Conservation (phyloP, 2,888 invertebrate genomes). For the Zaprionus bogoriensis region DNA sequence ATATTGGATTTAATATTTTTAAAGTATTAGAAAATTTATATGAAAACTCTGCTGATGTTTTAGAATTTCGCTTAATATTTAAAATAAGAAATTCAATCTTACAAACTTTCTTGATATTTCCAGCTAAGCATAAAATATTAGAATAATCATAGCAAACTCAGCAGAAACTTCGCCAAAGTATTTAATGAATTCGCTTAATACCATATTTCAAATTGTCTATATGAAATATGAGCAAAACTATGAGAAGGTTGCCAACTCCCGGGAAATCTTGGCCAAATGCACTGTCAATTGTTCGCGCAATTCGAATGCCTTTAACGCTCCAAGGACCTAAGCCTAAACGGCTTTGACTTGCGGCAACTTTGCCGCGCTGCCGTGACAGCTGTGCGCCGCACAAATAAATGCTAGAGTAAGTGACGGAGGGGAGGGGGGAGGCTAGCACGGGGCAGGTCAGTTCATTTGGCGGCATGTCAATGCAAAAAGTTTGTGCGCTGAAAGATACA, state of each 20-base stretch:
- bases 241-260: neutral
- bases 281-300: neutral
- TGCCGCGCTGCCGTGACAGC: conserved; percentile 2
- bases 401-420: neutral
- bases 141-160: too few species aligned
- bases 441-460: conserved; percentile 36
- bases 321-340: neutral
- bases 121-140: too few species aligned
- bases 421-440: neutral
- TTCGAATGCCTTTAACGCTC: neutral
- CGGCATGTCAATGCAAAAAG: conserved; percentile 43
- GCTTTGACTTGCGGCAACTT: neutral
- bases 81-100: too few species aligned
- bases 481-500: conserved; percentile 60
- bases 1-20: too few species aligned
- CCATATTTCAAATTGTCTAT: too few species aligned
- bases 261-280: neutral
- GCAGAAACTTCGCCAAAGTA: too few species aligned
- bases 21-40: too few species aligned
- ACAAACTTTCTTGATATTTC: too few species aligned
- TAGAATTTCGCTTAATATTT: too few species aligned
- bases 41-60: too few species aligned
- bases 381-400: conserved; percentile 25
- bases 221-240: neutral
- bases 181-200: too few species aligned